Evolutionary conservation across 2,113 vertebrate genomes (phyloP).

Genomic region (Lonchura striata): DNA sequence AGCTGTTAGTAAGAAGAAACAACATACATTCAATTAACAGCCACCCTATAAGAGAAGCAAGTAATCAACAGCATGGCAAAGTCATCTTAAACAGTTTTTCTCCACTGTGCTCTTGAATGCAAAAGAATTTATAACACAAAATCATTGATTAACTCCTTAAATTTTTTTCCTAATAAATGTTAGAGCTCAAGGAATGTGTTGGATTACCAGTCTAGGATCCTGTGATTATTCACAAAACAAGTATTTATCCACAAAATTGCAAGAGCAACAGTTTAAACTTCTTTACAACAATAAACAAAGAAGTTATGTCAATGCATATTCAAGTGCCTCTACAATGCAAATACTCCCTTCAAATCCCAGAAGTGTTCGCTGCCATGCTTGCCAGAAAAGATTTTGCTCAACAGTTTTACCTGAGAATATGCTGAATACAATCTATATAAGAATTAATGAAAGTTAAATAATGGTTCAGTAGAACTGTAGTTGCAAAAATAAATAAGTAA

Average conservation of each 20-base stretch:
- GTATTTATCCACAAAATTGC: conserved; percentile 10
- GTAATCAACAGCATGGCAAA: conserved; percentile 26
- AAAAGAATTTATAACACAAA: conserved; percentile 45
- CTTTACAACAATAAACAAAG: neutral
- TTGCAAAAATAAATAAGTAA: neutral
- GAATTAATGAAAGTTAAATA: neutral
- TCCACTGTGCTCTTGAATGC: neutral
- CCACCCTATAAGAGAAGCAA: neutral
- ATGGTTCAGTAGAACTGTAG: neutral
- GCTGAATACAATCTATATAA: neutral
- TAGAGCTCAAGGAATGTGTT: neutral
- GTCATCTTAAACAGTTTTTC: conserved; percentile 17
- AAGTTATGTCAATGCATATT: neutral
- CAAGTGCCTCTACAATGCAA: conserved; percentile 2
- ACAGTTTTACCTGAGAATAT: neutral
- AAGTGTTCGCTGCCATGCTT: neutral
- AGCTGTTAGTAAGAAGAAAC: conserved; percentile 45
- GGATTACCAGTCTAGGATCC: neutral
- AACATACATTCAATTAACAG: conserved; percentile 13
- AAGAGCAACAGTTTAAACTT: neutral
- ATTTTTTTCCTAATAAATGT: conserved; percentile 18
- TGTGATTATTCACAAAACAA: conserved; percentile 29
- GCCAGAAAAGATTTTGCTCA: neutral
- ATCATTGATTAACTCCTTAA: neutral
- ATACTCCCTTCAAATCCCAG: neutral